These are phyloP conservation scores for Phodopus roborovskii DNA, from an alignment of 2,113 vertebrate genomes.

Conservation along the genomic window DNA sequence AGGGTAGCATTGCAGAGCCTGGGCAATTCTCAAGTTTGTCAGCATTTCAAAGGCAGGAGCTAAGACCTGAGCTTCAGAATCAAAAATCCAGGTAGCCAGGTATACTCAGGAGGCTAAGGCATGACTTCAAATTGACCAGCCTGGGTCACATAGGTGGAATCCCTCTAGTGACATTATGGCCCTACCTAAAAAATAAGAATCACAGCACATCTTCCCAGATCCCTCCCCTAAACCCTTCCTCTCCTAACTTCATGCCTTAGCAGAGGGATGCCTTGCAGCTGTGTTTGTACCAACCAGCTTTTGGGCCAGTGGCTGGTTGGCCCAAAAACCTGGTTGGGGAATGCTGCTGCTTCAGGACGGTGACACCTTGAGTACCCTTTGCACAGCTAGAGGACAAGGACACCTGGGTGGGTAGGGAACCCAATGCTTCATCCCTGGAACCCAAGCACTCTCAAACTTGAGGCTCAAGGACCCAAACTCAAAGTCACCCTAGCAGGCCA, in stretches of 20 bases:
- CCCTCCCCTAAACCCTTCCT: not conserved
- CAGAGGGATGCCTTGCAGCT: not conserved
- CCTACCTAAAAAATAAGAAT: not conserved
- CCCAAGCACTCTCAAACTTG: not conserved
- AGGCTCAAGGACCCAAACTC: not conserved
- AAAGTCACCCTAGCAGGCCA: not conserved
- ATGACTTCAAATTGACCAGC: not conserved
- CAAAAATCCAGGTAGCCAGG: not conserved
- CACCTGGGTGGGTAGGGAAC: fast-evolving
- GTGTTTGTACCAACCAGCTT: not conserved
- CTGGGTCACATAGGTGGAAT: not conserved
- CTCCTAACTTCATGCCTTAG: not conserved
- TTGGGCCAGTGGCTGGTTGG: not conserved
- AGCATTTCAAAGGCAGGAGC: not conserved
- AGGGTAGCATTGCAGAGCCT: not conserved
- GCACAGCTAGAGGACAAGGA: not conserved
- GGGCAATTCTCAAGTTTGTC: not conserved
- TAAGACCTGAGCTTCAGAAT: not conserved
- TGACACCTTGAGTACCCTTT: not conserved
- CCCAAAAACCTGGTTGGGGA: not conserved
- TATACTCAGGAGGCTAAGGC: not conserved
- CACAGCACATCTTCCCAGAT: not conserved
- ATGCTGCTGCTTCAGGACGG: not conserved
- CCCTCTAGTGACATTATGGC: not conserved
- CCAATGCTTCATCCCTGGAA: not conserved